Conservation (phyloP, 1,140 invertebrate genomes). For the Penaeus chinensis region DNA sequence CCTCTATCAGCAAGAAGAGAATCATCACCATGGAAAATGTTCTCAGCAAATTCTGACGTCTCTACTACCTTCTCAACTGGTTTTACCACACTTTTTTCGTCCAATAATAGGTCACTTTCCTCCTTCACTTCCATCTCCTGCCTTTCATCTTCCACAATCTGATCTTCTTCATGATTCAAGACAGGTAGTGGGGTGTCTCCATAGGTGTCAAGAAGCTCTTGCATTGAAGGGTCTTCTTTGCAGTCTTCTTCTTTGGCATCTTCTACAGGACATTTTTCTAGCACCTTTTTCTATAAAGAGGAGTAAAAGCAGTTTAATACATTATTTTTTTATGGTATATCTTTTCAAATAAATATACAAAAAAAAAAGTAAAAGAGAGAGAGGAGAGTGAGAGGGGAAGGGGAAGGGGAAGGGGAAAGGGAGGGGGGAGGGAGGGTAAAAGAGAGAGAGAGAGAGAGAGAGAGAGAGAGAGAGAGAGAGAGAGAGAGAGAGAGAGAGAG, state of each 20-base stretch:
- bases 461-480: too few relatives aligned
- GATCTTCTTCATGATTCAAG: neutral
- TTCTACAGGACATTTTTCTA: constrained; percentile 28
- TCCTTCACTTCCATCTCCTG: neutral
- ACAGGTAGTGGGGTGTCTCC: constrained; percentile 25
- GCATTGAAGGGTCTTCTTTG: neutral
- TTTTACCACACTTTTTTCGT: neutral
- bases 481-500: too few relatives aligned
- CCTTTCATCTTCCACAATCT: neutral
- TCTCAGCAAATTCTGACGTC: too few relatives aligned
- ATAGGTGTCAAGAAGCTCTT: constrained; percentile 36
- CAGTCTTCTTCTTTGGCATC: constrained; percentile 8
- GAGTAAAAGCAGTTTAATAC: neutral
- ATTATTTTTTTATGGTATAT: neutral
- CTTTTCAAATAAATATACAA: neutral
- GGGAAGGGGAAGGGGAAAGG: too few relatives aligned
- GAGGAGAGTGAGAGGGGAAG: too few relatives aligned
- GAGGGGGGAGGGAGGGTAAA: too few relatives aligned
- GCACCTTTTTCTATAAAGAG: constrained; percentile 45
- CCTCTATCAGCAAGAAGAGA: neutral
- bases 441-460: too few relatives aligned
- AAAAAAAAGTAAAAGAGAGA: too few relatives aligned
- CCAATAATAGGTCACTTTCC: neutral
- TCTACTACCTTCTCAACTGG: neutral
- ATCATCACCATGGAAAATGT: too few relatives aligned